A percentile compares a stretch with the other conserved stretches of the same genome.
Evolutionary conservation across 2,113 vertebrate genomes (phyloP).

Genomic region (Tapirus terrestris): DNA sequence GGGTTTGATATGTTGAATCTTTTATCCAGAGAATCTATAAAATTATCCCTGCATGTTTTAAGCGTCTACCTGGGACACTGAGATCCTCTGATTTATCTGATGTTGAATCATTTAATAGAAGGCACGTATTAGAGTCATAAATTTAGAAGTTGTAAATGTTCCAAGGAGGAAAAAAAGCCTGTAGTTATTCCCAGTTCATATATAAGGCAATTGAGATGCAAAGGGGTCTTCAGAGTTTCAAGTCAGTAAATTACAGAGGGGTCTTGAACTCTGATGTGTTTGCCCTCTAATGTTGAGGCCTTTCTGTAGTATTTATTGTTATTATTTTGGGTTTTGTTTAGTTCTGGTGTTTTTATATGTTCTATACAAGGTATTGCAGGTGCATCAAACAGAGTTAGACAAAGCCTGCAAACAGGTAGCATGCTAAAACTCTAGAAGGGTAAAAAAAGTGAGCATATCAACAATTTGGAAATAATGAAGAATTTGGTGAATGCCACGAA

Average conservation of each 20-base stretch:
- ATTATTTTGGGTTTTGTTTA: not conserved
- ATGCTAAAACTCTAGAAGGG: not conserved
- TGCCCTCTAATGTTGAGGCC: not conserved
- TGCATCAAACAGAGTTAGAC: not conserved
- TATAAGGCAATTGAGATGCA: not conserved
- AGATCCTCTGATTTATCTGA: conserved; percentile 62
- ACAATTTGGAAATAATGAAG: conserved; percentile 27
- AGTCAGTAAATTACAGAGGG: not conserved
- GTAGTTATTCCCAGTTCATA: not conserved
- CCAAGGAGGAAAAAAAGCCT: not conserved
- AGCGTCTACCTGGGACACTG: conserved; percentile 3
- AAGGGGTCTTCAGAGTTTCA: conserved; percentile 5
- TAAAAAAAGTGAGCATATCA: not conserved
- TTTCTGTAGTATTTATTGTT: not conserved
- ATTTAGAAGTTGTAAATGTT: conserved; percentile 60
- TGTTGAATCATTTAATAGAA: conserved; percentile 68
- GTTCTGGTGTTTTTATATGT: not conserved
- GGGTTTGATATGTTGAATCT: not conserved
- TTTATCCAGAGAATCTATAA: not conserved
- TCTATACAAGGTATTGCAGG: not conserved
- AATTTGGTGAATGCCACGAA: not conserved
- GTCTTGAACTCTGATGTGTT: not conserved
- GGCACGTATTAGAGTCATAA: conserved; percentile 33
- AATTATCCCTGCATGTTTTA: conserved; percentile 30
- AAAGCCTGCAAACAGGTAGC: not conserved